phyloP scores from a whole-genome alignment of 2,888 invertebrate species.

The Cataglyphis rosenhaueri region DNA sequence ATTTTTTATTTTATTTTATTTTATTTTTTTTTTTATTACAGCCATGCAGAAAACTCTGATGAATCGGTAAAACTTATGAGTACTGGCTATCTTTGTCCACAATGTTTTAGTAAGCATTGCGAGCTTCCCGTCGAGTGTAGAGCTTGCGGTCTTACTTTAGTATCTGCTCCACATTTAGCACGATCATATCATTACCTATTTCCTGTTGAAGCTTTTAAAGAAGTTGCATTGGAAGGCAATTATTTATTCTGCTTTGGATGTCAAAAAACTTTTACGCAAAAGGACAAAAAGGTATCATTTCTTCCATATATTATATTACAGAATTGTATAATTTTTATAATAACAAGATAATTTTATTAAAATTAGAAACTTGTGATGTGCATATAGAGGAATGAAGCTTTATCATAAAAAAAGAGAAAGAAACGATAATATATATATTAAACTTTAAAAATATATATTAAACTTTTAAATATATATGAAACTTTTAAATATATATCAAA shows the following conservation, averaged over 20 bases:
- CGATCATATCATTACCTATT: constrained; percentile 99
- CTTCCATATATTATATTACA: not conserved
- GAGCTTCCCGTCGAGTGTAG: constrained; percentile 98
- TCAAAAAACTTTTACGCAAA: constrained; percentile 88
- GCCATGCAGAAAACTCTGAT: constrained; percentile 93
- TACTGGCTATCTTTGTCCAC: constrained; percentile 95
- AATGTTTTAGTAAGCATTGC: constrained; percentile 99
- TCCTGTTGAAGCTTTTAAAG: constrained; percentile 94
- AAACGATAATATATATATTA: not conserved
- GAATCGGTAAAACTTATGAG: constrained; percentile 90
- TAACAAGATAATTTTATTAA: constrained; percentile 9
- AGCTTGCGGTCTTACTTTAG: constrained; percentile 97
- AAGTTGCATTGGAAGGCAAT: constrained; percentile 89
- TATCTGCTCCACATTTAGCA: constrained; percentile 99
- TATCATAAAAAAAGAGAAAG: not conserved
- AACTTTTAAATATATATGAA: not conserved
- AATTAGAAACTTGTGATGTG: not conserved
- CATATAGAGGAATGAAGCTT: not conserved
- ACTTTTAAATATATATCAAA: not conserved
- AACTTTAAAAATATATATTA: not conserved
- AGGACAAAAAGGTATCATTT: constrained; percentile 90
- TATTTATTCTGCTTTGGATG: constrained; percentile 91
- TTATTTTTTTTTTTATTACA: constrained; percentile 80
- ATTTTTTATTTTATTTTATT: not conserved
- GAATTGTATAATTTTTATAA: not conserved